Base-by-base conservation (phyloP, 2,888 invertebrate genomes). In the Buathra laborator region DNA sequence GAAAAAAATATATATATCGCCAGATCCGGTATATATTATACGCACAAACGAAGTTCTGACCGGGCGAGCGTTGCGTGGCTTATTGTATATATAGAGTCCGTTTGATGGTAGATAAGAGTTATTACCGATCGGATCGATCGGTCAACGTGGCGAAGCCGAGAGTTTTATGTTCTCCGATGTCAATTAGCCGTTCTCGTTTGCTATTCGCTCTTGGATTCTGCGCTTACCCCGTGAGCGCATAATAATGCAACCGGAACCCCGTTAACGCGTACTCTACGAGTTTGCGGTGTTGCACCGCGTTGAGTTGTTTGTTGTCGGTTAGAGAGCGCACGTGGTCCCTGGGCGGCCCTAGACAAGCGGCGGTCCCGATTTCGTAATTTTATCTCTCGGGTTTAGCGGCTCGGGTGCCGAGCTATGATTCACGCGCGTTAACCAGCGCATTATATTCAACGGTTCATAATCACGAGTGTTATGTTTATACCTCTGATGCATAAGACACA, bases 71-170 rank as follows among this genome's bases (percentile, higher is more conserved):
- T 62, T 32, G 62, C 29, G 29, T 59, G 46, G 43, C 29, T 32
- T 19, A 19, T 10, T 48, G 44, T 79, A 32, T 62, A 32, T 62
- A 16, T 51, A 10, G 3, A 43, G 51, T 44, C 48, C 51, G 48
- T 62, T 43, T 37, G 81, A 81, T 84, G 67, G 46, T 44, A 81
- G 77, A 84, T 81, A 84, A 84, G 68, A 84, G 53, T 81, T 78
- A 70, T 67, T 72, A 24, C 67, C 77, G 62, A 68, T 81, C 81
- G 62, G 74, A 81, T 78, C 84, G 74, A 81, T 81, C 77, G 62
- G 51, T 74, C 81, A 74, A n/a, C 56, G 64, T 62, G 71, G 64
- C 81, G 84, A 74, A 78, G 77, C 67, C 64, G 32, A 48, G 29
- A 62, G 37, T 68, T 68, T 80, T 81, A 77, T 74, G 37, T 67